A percentile compares a stretch with the other conserved stretches of the same genome.
Evolutionary conservation across 2,113 vertebrate species (phyloP).

Genomic region (Laterallus jamaicensis): DNA sequence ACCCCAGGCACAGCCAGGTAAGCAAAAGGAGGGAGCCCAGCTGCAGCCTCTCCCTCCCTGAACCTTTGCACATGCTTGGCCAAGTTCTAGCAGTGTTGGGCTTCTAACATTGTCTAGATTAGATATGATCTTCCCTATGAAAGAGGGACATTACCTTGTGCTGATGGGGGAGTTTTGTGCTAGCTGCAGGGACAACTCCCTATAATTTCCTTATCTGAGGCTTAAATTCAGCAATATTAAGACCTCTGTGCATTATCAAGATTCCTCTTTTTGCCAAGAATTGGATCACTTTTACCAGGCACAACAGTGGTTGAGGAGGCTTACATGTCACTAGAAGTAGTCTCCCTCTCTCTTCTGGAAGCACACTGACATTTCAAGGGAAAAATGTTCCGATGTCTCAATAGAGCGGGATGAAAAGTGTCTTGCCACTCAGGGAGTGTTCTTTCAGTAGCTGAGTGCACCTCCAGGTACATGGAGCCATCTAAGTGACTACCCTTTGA

Average conservation of each 20-base stretch:
- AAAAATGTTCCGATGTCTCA: not conserved
- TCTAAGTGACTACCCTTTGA: not conserved
- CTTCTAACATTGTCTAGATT: not conserved
- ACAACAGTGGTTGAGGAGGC: rapidly evolving
- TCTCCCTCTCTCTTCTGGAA: not conserved
- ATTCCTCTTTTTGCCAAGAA: not conserved
- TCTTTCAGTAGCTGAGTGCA: not conserved
- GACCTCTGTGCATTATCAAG: not conserved
- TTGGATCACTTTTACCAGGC: rapidly evolving
- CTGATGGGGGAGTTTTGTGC: not conserved
- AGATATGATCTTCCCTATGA: not conserved
- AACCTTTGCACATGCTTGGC: not conserved
- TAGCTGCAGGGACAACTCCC: not conserved
- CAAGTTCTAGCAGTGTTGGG: not conserved
- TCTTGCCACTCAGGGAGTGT: not conserved
- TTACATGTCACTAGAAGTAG: not conserved
- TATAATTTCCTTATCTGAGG: not conserved
- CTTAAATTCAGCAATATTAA: not conserved
- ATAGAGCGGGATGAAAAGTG: not conserved
- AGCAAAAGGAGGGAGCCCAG: not conserved
- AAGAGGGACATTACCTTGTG: not conserved
- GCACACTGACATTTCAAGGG: not conserved
- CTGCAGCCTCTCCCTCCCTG: not conserved
- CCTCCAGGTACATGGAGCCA: not conserved
- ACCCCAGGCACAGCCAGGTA: not conserved